Base-by-base conservation (phyloP, 2,113 vertebrate species). In the Platichthys flesus region DNA sequence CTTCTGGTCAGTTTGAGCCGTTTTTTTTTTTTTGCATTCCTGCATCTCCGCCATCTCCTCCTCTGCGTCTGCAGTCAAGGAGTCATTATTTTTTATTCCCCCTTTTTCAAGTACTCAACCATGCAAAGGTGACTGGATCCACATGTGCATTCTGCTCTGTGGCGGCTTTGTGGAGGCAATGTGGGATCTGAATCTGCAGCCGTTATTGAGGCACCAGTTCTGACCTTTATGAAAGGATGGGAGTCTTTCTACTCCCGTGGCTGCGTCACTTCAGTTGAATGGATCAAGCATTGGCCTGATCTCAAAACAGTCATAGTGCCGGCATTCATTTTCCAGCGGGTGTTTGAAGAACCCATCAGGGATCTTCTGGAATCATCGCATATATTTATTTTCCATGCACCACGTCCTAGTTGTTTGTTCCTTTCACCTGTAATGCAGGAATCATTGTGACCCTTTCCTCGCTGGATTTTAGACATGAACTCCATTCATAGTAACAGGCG, bases 141-240 rank as follows among this genome's bases (percentile, higher is more conserved):
- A 76, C 68, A 16, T 64, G 72, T 67, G 72, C 26, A 57, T 75
- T 71, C 63, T 79, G 75, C 64, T 72, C 57, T 26, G 23, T 47
- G 60, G 81, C 60, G 71, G 69, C 55, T 73, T 75, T 63, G 64
- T 42, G 40, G 69, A 63, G 67, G 64, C 63, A 74, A 66, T 82
- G 66, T 71, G 71, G 71, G 47, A 85, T 2, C 57, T 47, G 67
- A 21, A 66, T 73, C 61, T 55, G 67, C 31, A 69, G 78, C 52
- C 65, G 60, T 66, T 74, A 71, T 80, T 13, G 47, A 87, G 60
- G 57, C 62, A 55, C 59, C 51, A 31, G 52, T 15, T 52, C 57
- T 90, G 86, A 90, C 83, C 88, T 88, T 90, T 83, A 68, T 26
- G 64, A 75, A 76, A 71, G 60, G 63, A 84, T 76, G 67, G 23